These are phyloP conservation scores for Magallana gigas DNA, from an alignment of 1,140 invertebrate genomes.

Conservation along the genomic window DNA sequence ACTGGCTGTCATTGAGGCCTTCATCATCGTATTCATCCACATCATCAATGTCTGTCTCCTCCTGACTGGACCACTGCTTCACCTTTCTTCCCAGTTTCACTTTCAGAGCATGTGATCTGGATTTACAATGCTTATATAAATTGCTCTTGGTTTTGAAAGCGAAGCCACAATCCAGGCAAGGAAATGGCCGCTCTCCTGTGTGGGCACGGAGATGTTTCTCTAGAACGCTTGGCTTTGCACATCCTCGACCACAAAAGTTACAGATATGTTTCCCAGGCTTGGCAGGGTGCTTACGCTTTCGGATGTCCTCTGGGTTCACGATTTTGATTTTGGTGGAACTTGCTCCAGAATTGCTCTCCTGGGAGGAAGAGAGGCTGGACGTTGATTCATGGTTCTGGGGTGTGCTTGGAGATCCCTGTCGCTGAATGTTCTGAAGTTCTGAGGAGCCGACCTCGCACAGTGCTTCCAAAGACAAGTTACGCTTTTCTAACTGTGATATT, in stretches of 20 bases:
- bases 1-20: slow-evolving; percentile 35
- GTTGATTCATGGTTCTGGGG: slow-evolving; percentile 36
- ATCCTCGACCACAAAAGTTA: slow-evolving; percentile 91
- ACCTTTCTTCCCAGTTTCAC: slow-evolving; percentile 42
- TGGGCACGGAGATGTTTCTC: slow-evolving; percentile 93
- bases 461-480: slow-evolving; percentile 72
- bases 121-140: slow-evolving; percentile 93
- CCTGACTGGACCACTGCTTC: slow-evolving; percentile 22
- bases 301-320: slow-evolving; percentile 20
- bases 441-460: slow-evolving; percentile 75
- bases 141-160: slow-evolving; percentile 97
- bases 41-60: slow-evolving; percentile 45
- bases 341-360: neutral
- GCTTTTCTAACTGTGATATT: slow-evolving; percentile 54
- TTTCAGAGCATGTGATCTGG: slow-evolving; percentile 85
- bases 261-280: slow-evolving; percentile 85
- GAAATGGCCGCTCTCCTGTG: slow-evolving; percentile 95
- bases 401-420: slow-evolving; percentile 51
- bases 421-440: slow-evolving; percentile 75
- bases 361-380: slow-evolving; percentile 17
- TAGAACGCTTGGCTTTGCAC: slow-evolving; percentile 95
- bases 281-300: slow-evolving; percentile 65
- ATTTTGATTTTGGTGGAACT: slow-evolving; percentile 10
- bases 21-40: slow-evolving; percentile 52
- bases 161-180: slow-evolving; percentile 92